phyloP scores from a whole-genome alignment of 2,113 vertebrate species.

The Sceloporus undulatus region DNA sequence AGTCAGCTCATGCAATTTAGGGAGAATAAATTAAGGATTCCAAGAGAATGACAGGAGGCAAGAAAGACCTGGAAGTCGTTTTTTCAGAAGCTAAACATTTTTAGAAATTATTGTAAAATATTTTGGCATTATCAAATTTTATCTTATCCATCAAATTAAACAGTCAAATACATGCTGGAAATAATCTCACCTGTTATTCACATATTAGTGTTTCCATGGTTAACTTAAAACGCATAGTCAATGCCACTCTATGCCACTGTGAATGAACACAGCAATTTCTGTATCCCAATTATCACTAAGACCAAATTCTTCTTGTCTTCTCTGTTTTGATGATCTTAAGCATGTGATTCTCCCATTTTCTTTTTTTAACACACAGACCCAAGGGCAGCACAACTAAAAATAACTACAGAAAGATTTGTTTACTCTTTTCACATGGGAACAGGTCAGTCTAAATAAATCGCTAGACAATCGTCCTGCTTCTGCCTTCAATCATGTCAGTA shows the following conservation, averaged over 20 bases:
- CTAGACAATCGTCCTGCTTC: not conserved
- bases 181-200: not conserved
- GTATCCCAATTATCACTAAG: conserved; percentile 18
- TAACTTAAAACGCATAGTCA: not conserved
- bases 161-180: too few species aligned
- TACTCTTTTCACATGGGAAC: not conserved
- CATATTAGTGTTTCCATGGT: not conserved
- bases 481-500: conserved; percentile 14
- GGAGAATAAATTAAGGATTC: not conserved
- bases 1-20: not conserved
- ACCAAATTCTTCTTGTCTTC: conserved; percentile 7
- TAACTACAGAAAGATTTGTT: conserved; percentile 38
- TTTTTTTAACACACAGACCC: not conserved
- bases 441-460: conserved; percentile 40
- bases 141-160: not conserved
- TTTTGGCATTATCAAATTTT: not conserved
- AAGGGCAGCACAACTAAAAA: conserved; percentile 26
- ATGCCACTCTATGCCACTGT: too few species aligned
- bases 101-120: not conserved
- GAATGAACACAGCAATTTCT: not conserved
- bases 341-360: not conserved
- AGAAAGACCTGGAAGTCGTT: not conserved
- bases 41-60: too few species aligned
- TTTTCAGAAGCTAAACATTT: not conserved
- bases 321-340: not conserved